Evolutionary conservation across 2,797 vertebrate species (phyloP).

Genomic region (Catostomus latipinnis): DNA sequence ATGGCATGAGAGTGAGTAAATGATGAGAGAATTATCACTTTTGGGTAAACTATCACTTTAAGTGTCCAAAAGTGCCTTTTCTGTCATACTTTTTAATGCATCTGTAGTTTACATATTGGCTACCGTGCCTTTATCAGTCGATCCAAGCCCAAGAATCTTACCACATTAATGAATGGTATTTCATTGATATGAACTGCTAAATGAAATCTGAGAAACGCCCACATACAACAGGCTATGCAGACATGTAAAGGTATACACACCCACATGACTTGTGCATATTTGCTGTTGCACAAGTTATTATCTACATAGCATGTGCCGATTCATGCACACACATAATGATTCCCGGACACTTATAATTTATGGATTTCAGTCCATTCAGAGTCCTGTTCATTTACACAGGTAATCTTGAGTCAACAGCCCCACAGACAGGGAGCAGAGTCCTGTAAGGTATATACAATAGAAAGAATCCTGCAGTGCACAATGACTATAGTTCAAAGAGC

Average conservation of each 20-base stretch:
- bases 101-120: background rate
- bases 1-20: too few relatives aligned
- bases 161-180: slow-evolving; percentile 13
- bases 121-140: background rate
- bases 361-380: background rate
- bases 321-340: background rate
- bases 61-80: background rate
- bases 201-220: slow-evolving; percentile 14
- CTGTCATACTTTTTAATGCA: background rate
- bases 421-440: slow-evolving; percentile 44
- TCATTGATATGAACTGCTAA: slow-evolving; percentile 18
- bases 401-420: slow-evolving; percentile 56
- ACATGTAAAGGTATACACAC: slow-evolving; percentile 31
- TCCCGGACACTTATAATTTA: background rate
- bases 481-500: slow-evolving; percentile 46
- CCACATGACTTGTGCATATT: slow-evolving; percentile 37
- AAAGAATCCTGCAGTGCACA: slow-evolving; percentile 41
- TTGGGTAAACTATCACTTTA: too few relatives aligned
- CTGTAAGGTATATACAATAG: slow-evolving; percentile 41
- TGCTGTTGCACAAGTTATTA: slow-evolving; percentile 27
- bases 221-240: background rate
- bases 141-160: background rate
- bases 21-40: too few relatives aligned
- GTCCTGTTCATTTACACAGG: slow-evolving; percentile 17
- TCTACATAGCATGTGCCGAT: background rate